phyloP scores from a whole-genome alignment of 1,140 invertebrate genomes.

The Ctenoplectra terminalis region DNA sequence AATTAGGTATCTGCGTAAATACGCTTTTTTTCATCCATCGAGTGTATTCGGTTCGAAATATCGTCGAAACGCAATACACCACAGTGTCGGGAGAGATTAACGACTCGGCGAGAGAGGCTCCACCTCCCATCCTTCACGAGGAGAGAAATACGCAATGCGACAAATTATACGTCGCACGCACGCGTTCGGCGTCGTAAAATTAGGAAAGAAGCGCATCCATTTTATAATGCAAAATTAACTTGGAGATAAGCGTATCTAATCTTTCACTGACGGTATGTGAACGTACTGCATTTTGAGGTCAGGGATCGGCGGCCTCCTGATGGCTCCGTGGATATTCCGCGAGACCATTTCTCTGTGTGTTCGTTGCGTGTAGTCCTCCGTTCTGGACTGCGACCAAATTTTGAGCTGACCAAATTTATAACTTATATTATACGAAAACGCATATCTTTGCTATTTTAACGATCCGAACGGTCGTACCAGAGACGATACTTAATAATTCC shows the following conservation, averaged over 20 bases:
- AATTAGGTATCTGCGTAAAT: neutral
- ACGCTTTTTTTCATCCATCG: neutral
- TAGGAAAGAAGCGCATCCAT: conserved; percentile 24
- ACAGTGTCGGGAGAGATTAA: neutral
- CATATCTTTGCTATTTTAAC: neutral
- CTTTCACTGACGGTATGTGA: conserved; percentile 20
- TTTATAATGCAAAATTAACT: conserved; percentile 39
- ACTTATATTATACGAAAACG: neutral
- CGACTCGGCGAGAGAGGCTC: neutral
- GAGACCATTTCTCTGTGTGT: neutral
- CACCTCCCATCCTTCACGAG: neutral
- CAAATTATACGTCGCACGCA: neutral
- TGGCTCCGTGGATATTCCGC: conserved; percentile 31
- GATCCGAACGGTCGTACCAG: neutral
- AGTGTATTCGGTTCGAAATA: neutral
- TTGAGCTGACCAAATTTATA: neutral
- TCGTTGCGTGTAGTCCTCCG: neutral
- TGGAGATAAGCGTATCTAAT: conserved; percentile 27
- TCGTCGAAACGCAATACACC: neutral
- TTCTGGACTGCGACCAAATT: conserved; percentile 31
- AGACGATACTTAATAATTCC: neutral
- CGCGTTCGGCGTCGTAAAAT: neutral
- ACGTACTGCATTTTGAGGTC: conserved; percentile 44
- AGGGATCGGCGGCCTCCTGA: conserved; percentile 38
- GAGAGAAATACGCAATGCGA: neutral